Evolutionary conservation across 1,140 invertebrate genomes (phyloP), one percentile per base, ranked within the genome.

Genomic region (Drosophila leontia): DNA sequence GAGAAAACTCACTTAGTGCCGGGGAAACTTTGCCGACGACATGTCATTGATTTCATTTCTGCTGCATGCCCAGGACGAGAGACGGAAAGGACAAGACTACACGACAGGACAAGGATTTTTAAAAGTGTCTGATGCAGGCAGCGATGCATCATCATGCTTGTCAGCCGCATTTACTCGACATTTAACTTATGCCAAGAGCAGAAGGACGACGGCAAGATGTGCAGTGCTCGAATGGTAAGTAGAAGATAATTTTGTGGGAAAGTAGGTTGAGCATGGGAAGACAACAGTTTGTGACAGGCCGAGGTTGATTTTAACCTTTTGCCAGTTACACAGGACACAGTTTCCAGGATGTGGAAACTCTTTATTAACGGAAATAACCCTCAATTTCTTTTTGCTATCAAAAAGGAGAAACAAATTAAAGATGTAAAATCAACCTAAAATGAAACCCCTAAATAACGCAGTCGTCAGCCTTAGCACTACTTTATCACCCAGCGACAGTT

Each of bases 101-200:
- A 53, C 17, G 57, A 75, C 78, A 55, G 41, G 42, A 65, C 53
- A 75, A 61, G 61, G 70, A 56, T 51, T 64, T 58, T 75, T 74
- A 63, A 55, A 61, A 75, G 71, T 78, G 75, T 77, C 63, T 39
- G 41, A 70, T 78, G 74, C 75, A 78, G 64, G 53, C 69, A 39
- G 45, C 55, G 50, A 56, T 81, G 82, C 78, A 75, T 67, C 74
- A 45, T 72, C 82, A 59, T 62, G 64, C 74, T 45, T 90, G 84
- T 84, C 84, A 90, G 78, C 45, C 75, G 69, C 85, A 88, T 62
- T 88, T 81, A 88, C 64, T 74, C 74, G 81, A 78, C 85, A 84
- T 87, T 90, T 81, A 87, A 80, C 84, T 87, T 88, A 64, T 87
- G 84, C 82, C 84, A 88, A 75, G 78, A 78, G 72, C 84, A 87